These are phyloP conservation scores for Calonectris borealis DNA, from an alignment of 2,113 vertebrate genomes.

Conservation along the genomic window DNA sequence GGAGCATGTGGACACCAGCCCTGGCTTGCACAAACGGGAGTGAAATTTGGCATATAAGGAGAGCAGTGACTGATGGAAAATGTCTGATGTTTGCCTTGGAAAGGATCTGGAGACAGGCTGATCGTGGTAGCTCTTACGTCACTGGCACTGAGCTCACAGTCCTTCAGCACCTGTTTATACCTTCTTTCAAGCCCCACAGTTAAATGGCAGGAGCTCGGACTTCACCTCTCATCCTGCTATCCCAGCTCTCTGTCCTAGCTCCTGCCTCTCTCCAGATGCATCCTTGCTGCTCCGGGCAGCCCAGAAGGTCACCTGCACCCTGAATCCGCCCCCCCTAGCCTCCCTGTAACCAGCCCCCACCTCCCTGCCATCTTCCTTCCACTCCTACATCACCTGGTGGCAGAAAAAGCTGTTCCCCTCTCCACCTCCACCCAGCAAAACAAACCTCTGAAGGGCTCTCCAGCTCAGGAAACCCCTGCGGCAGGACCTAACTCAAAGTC, in stretches of 20 bases:
- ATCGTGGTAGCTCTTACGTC: background rate
- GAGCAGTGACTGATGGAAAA: background rate
- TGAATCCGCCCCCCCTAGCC: no score
- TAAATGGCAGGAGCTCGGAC: background rate
- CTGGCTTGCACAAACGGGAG: slow-evolving; percentile 40
- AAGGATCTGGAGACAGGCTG: background rate
- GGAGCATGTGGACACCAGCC: background rate
- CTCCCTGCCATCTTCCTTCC: background rate
- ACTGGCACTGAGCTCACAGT: slow-evolving; percentile 15
- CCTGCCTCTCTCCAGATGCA: background rate
- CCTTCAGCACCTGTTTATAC: background rate
- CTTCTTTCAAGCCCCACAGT: background rate
- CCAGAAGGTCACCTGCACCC: background rate
- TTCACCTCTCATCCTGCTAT: background rate
- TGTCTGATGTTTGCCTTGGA: slow-evolving; percentile 51
- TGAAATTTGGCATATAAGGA: slow-evolving; percentile 5
- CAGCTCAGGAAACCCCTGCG: background rate
- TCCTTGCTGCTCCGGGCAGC: background rate
- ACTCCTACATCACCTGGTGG: fast-evolving
- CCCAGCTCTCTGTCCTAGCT: background rate
- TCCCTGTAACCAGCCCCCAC: background rate
- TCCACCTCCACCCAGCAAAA: background rate
- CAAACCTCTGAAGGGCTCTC: background rate
- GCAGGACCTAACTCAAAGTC: background rate
- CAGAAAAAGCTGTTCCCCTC: background rate